Evolutionary conservation across 2,888 invertebrate genomes (phyloP).

Genomic region (Cetonia aurata): DNA sequence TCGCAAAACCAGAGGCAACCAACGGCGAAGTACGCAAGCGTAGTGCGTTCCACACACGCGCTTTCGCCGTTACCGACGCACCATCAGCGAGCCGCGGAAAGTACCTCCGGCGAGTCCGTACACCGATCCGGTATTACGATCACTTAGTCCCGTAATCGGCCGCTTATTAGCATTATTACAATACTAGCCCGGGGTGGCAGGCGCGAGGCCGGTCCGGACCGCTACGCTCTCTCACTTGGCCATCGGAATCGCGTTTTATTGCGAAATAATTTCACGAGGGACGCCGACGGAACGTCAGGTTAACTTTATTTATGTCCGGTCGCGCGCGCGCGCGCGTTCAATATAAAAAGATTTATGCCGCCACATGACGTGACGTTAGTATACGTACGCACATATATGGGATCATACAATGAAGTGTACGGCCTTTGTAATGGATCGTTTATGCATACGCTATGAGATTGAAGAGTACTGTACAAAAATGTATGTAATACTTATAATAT

Average conservation of each 20-base stretch:
- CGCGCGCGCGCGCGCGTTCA: no score
- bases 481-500: no score
- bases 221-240: slow-evolving; percentile 38
- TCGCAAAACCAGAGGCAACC: slow-evolving; percentile 50
- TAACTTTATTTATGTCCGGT: slow-evolving; percentile 18
- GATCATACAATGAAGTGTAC: no score
- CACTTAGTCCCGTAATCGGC: slow-evolving; percentile 61
- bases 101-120: slow-evolving; percentile 48
- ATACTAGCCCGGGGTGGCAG: slow-evolving; percentile 53
- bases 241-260: slow-evolving; percentile 51
- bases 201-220: slow-evolving; percentile 38
- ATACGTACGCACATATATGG: no score
- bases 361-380: no score
- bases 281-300: slow-evolving; percentile 28
- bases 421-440: no score
- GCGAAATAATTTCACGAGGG: slow-evolving; percentile 48
- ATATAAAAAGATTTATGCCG: no score
- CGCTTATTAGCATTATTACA: slow-evolving; percentile 63
- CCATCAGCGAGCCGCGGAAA: slow-evolving; percentile 42
- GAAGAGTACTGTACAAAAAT: no score
- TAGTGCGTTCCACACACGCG: not conserved
- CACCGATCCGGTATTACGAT: slow-evolving; percentile 59
- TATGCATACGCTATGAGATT: no score
- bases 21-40: not conserved
- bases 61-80: no score